A percentile compares a stretch with the other conserved stretches of the same genome.
phyloP scores from a whole-genome alignment of 92 coral and sea anemone species.

The Montipora capitata region DNA sequence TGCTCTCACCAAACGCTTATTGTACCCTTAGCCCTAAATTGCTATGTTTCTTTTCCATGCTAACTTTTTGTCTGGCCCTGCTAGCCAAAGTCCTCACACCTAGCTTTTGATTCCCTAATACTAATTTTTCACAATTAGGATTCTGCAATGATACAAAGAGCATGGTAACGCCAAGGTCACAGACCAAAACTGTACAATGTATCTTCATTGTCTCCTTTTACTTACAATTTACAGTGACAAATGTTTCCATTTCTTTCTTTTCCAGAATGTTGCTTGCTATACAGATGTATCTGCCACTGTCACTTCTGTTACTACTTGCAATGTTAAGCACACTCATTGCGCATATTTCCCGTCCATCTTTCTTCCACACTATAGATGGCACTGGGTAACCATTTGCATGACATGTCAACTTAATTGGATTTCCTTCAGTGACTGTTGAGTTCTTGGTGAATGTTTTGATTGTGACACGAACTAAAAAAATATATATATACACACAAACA shows the following conservation, averaged over 20 bases:
- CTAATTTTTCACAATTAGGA: too few species aligned
- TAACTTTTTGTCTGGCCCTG: too few species aligned
- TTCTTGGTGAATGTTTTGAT: background rate
- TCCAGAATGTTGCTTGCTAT: background rate
- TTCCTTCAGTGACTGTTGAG: slow-evolving; percentile 7
- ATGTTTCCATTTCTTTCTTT: background rate
- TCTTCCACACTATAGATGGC: background rate
- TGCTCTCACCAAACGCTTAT: too few species aligned
- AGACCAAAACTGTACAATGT: background rate
- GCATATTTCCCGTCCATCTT: background rate
- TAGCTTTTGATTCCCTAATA: too few species aligned
- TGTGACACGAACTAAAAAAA: background rate
- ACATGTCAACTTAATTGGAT: slow-evolving; percentile 7
- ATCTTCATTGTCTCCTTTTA: background rate
- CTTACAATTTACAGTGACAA: background rate
- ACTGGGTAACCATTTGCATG: slow-evolving; percentile 13
- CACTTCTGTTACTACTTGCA: background rate
- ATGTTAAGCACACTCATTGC: background rate
- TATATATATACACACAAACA: background rate
- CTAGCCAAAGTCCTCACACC: too few species aligned
- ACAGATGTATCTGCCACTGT: background rate
- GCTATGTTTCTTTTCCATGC: too few species aligned
- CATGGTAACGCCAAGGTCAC: too few species aligned
- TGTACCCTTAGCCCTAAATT: too few species aligned
- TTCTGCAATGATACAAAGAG: too few species aligned